Evolutionary conservation across 2,113 vertebrate genomes (phyloP), one percentile per base, ranked within the genome.

Genomic region (Acinonyx jubatus): DNA sequence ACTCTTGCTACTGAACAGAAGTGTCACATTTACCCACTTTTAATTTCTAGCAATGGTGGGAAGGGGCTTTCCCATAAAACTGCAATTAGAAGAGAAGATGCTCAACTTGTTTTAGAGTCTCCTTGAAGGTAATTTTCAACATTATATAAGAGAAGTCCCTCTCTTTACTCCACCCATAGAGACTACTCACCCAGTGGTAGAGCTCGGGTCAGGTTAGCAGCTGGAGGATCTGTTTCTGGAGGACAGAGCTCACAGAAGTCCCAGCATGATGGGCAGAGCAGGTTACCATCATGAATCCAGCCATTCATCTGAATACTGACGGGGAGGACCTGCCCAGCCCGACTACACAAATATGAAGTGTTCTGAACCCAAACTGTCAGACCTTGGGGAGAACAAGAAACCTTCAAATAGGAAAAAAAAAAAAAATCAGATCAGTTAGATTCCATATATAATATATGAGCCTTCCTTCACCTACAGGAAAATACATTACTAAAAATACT

Each of bases 171-270:
- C 31, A 86, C 10, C 4, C 18, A 21, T 0, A 85, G n/a, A 21
- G 15, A 52, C 52, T 29, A 98, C 99, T 98, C 98, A 99, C 99
- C 99, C 0, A 99, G 92, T 2, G 99, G 99, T 45, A 97, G 89
- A 85, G 98, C 98, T 98, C 98, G 98, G 76, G 99, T 99, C 85
- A 99, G 57, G 98, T 99, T 99, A 48, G 97, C 41, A 94, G 98
- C 97, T 38, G 99, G 98, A 92, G 99, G 99, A 95, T 99, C 99
- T 63, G 98, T 98, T 48, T 99, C 99, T 0, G 99, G 99, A 0
- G 99, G 99, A 96, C 99, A 99, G 97, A 98, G 87, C 45, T 99
- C 99, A 83, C 99, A 99, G 98, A 99, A 99, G 98, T 99, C 99
- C 0, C 93, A 91, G 94, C 99, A 99, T 27, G 99, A 97, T 4